Evolutionary conservation across 2,797 vertebrate genomes (phyloP).

Genomic region (Catostomus latipinnis): DNA sequence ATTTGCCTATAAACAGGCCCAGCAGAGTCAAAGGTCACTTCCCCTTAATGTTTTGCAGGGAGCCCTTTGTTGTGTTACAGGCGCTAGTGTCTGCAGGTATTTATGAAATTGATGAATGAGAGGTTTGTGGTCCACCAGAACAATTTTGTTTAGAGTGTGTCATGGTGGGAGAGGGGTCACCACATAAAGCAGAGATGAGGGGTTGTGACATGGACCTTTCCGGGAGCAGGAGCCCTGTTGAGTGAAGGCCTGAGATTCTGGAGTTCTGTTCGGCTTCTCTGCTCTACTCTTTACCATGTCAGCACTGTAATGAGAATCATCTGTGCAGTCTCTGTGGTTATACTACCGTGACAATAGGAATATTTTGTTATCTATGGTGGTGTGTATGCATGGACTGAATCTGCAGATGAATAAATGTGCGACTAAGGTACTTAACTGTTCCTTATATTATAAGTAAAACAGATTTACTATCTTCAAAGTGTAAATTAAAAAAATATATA

Average conservation of each 20-base stretch:
- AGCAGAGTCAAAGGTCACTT: slow-evolving; percentile 59
- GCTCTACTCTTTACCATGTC: neutral
- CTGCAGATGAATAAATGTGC: neutral
- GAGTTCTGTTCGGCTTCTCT: slow-evolving; percentile 23
- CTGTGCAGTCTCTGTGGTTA: slow-evolving; percentile 23
- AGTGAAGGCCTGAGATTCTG: neutral
- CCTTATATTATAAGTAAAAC: no score
- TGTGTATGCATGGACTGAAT: neutral
- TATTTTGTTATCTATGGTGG: slow-evolving; percentile 18
- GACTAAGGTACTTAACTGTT: no score
- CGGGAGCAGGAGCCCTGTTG: slow-evolving; percentile 36
- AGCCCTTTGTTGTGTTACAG: slow-evolving; percentile 63
- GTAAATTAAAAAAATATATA: no score
- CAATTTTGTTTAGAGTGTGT: slow-evolving; percentile 53
- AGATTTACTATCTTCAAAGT: no score
- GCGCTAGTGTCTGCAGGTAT: slow-evolving; percentile 48
- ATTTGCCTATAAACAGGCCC: slow-evolving; percentile 50
- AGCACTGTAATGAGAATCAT: slow-evolving; percentile 44
- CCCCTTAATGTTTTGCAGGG: slow-evolving; percentile 66
- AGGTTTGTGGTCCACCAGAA: slow-evolving; percentile 52
- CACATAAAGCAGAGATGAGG: slow-evolving; percentile 47
- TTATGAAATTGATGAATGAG: slow-evolving; percentile 52
- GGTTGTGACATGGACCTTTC: slow-evolving; percentile 40
- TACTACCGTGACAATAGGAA: slow-evolving; percentile 15
- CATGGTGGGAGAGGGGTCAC: slow-evolving; percentile 38